Percentiles rank a stretch among this genome's conserved stretches.
Evolutionary conservation across 1,140 invertebrate species (phyloP).

Genomic region (Euschistus heros): DNA sequence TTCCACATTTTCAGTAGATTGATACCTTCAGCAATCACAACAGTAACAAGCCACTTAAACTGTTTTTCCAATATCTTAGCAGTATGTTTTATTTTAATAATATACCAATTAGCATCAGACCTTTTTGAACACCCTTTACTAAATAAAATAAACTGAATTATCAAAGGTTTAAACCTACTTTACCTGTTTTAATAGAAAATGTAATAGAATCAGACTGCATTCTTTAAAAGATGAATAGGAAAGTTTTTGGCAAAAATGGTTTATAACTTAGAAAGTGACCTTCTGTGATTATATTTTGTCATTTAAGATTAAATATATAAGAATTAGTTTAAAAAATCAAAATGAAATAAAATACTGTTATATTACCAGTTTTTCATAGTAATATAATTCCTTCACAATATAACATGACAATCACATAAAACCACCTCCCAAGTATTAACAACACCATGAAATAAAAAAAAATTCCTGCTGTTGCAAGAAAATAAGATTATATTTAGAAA

Average conservation of each 20-base stretch:
- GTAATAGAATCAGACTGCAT: too few species aligned
- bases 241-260: conserved; percentile 23
- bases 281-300: conserved; percentile 27
- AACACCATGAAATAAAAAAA: conserved; percentile 35
- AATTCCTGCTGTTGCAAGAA: conserved; percentile 25
- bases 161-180: too few species aligned
- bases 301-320: background rate
- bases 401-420: conserved; percentile 39
- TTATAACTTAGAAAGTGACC: conserved; percentile 32
- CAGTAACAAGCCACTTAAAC: too few species aligned
- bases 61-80: too few species aligned
- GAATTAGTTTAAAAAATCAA: background rate
- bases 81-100: too few species aligned
- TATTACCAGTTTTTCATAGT: too few species aligned
- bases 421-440: conserved; percentile 53
- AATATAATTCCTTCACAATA: background rate
- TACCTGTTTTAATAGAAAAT: too few species aligned
- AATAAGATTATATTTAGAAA: conserved; percentile 27
- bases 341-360: background rate
- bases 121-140: too few species aligned
- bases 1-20: too few species aligned
- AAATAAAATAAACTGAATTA: too few species aligned
- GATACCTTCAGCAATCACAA: too few species aligned
- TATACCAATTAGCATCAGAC: too few species aligned
- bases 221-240: conserved; percentile 10